Conservation (phyloP, 2,888 invertebrate genomes). For the Pollenia griseotomentosa region DNA sequence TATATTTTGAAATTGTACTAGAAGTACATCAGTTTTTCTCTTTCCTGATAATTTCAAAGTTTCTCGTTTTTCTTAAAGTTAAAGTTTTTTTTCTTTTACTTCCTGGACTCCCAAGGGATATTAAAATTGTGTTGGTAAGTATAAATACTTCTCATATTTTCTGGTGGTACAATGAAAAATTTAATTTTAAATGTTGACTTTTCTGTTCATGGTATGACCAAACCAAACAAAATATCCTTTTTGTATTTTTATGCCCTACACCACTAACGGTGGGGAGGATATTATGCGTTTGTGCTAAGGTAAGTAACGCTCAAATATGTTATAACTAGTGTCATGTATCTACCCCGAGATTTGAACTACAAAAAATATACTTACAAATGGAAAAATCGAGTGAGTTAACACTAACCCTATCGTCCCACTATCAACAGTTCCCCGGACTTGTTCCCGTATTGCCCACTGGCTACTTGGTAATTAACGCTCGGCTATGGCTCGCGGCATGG, state of each 20-base stretch:
- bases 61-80: constrained; percentile 18
- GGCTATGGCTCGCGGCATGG: no score
- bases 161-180: constrained; percentile 57
- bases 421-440: no score
- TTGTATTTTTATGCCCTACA: neutral
- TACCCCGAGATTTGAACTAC: no score
- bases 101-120: constrained; percentile 53
- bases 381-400: no score
- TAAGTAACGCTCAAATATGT: no score
- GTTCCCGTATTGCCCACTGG: no score
- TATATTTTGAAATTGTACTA: constrained; percentile 20
- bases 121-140: constrained; percentile 22
- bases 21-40: constrained; percentile 13
- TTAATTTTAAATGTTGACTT: constrained; percentile 69
- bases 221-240: constrained; percentile 36
- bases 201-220: constrained; percentile 41
- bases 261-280: no score
- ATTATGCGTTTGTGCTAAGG: no score
- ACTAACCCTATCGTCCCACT: no score
- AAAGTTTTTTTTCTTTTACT: constrained; percentile 14
- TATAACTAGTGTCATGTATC: no score
- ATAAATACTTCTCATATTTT: constrained; percentile 3
- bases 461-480: no score
- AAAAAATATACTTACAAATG: no score
- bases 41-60: constrained; percentile 40